Evolutionary conservation across 1,140 invertebrate species (phyloP), one percentile per base, ranked within the genome.

Genomic region (Trissolcus basalis): DNA sequence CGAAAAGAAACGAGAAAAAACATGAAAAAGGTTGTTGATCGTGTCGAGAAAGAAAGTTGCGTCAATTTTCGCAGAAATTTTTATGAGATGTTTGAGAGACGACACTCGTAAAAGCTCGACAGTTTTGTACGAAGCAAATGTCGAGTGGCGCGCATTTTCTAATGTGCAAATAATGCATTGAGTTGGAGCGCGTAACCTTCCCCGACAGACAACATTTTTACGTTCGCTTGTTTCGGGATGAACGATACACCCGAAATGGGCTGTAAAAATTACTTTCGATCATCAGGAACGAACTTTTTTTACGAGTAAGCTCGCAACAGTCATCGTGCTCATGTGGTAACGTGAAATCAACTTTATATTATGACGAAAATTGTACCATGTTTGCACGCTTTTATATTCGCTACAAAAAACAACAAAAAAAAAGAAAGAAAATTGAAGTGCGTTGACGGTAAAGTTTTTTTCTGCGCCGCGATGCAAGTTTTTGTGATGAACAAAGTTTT

Each of bases 231-330:
- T 56, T 35, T 48, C 43, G 33, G 35, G 35, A 65, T 60, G 61
- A 73, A 65, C 19, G 19, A 27, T 27, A 27, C 6, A 27, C 19
- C 19, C 19, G 45, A 67, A 64, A 65, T 67, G 55, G 10, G 10
- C 1, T 12, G 48, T 58, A 77, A 77, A 77, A 72, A 77, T 54
- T 67, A 65, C 56, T 67, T 27, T 49, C 27, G 58, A 71, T 58
- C 61, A 27, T 61, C 47, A 67, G 68, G 50, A 59, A 59, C 59
- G 69, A 76, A 69, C 56, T 27, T 27, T 64, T 60, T 76, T 76
- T 68, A 64, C 35, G 59, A 36, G 43, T 48, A 67, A 70, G 53
- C 49, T 49, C 54, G 39, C 50, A 59, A 72, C 51, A 72, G 67
- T 68, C 48, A 51, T 72, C 19, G 33, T 36, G 14, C 45, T 47